phyloP scores from a whole-genome alignment of 2,113 vertebrate species.

The Chaetops frenatus region DNA sequence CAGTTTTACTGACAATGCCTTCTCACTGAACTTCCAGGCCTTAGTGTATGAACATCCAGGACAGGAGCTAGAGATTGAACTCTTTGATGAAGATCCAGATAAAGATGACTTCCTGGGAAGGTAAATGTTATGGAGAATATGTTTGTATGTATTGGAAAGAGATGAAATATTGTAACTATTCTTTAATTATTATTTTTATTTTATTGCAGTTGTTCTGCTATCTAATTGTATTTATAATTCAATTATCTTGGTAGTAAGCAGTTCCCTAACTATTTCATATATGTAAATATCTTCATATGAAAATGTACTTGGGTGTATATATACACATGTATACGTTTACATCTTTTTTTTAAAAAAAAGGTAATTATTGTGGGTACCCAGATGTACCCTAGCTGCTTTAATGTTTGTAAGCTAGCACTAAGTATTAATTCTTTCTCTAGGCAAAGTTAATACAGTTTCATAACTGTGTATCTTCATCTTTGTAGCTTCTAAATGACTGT shows the following conservation, averaged over 20 bases:
- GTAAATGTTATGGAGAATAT: slow-evolving; percentile 57
- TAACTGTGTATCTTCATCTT: neutral
- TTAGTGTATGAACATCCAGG: slow-evolving; percentile 80
- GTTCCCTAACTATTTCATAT: neutral
- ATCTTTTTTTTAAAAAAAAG: neutral
- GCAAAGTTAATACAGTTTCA: neutral
- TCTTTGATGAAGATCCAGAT: slow-evolving; percentile 95
- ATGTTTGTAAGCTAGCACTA: neutral
- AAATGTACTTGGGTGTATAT: neutral
- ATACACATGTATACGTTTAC: neutral
- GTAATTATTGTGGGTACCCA: neutral
- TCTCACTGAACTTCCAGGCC: slow-evolving; percentile 65
- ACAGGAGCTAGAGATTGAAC: slow-evolving; percentile 83
- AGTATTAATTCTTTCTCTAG: neutral
- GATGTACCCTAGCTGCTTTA: neutral
- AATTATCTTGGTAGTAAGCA: neutral
- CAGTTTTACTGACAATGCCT: neutral
- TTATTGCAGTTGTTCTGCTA: neutral
- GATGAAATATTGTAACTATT: neutral
- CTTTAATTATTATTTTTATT: neutral
- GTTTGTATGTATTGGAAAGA: neutral
- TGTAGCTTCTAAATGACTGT: neutral
- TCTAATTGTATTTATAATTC: neutral
- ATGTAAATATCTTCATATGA: neutral
- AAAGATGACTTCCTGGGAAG: slow-evolving; percentile 95